These are phyloP conservation scores for Vipera latastei DNA, from an alignment of 2,797 vertebrate genomes.

Conservation along the genomic window DNA sequence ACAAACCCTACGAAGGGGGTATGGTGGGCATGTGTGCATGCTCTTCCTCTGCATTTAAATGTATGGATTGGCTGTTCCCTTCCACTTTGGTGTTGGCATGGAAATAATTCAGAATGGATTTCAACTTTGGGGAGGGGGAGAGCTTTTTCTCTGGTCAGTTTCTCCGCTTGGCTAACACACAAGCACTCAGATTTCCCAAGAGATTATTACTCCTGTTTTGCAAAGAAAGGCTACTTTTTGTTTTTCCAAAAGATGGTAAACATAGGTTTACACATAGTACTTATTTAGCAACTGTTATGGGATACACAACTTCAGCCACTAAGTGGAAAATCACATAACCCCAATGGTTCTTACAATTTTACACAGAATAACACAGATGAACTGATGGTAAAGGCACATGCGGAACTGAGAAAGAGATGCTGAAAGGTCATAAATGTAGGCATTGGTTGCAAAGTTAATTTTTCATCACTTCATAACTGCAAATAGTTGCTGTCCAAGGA, in stretches of 20 bases:
- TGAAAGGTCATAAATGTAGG: not conserved
- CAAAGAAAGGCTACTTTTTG: not conserved
- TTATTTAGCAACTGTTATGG: not conserved
- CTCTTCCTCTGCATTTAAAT: not conserved
- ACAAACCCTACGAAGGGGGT: not conserved
- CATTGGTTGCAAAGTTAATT: not conserved
- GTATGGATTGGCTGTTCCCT: not conserved
- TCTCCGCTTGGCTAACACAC: not conserved
- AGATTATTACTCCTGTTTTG: not conserved
- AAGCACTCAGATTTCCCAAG: not conserved
- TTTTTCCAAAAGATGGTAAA: not conserved
- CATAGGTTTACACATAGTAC: not conserved
- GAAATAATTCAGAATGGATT: not conserved
- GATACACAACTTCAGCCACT: not conserved
- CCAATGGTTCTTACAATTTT: not conserved
- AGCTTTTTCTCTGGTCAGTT: not conserved
- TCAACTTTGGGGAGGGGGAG: not conserved
- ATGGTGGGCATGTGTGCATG: not conserved
- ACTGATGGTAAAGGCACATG: not conserved
- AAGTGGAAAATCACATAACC: not conserved
- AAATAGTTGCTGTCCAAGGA: not conserved
- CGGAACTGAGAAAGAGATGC: not conserved
- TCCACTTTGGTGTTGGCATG: not conserved
- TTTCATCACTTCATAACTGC: not conserved
- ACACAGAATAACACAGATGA: not conserved